Base-by-base conservation (phyloP, 1,140 invertebrate genomes). In the Eurosta solidaginis region DNA sequence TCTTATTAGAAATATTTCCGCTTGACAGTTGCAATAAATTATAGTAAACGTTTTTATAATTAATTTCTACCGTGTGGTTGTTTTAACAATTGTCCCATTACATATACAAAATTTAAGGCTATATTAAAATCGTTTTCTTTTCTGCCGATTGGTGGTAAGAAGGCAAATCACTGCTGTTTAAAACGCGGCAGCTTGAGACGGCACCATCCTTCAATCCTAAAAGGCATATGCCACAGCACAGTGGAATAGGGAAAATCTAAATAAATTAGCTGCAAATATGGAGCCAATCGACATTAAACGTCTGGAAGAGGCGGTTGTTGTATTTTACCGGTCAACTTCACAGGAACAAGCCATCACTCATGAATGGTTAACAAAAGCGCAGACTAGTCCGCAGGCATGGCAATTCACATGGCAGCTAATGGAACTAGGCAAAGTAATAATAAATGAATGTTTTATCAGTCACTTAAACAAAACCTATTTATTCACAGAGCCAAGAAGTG, bases 391-490 rank as follows among this genome's bases (percentile, higher is more conserved):
- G 10, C 92, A 96, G 88, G 96, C 96, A 36, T 98, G 96, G 96
- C 92, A 91, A 80, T 96, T 97, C 89, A 92, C 95, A 1, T 97
- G 96, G 96, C 92, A 95, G 77, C 89, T 97, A 25, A 90, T 97
- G 80, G 91, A 93, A 83, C 91, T 93, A 10, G 90, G 92, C 76
- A 95, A 96, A 90, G 95, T 92, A 88, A 85, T 49, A 49, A 73
- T 76, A 52, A n/a, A 14, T 12, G 59, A 22, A 20, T 9, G 20
- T 79, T 78, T 76, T 36, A n/a, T 17, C 14, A 77, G 27, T 49
- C 77, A 80, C 79, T 78, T 78, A 79, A 73, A 78, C 49, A 73
- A 42, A 27, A 25, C 22, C 29, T 77, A 7, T 25, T 44, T 27
- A 54, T 42, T 75, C 45, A 42, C 78, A 97, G 95, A 89, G 91